Evolutionary conservation across 2,113 vertebrate species (phyloP).

Genomic region (Aviceda subcristata): DNA sequence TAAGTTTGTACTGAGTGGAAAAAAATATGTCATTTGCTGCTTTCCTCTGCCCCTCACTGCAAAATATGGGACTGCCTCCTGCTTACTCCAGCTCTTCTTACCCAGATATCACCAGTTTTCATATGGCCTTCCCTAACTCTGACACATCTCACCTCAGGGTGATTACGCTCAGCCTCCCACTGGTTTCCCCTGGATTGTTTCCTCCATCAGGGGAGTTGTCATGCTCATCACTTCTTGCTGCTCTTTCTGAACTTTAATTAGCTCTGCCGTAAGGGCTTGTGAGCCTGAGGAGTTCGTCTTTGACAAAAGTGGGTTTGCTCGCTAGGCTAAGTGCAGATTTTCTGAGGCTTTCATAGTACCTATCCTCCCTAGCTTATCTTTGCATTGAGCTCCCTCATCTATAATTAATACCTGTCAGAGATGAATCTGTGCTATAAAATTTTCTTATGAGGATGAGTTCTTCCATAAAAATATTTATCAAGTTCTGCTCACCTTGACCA

Average conservation of each 20-base stretch:
- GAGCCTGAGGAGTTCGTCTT: not conserved
- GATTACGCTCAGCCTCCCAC: not conserved
- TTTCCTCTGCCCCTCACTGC: not conserved
- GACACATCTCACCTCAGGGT: not conserved
- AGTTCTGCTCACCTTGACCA: constrained; percentile 26
- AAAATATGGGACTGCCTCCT: not conserved
- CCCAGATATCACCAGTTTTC: not conserved
- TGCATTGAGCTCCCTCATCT: not conserved
- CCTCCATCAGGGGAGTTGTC: not conserved
- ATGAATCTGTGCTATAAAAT: constrained; percentile 15
- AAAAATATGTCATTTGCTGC: not conserved
- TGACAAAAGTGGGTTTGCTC: not conserved
- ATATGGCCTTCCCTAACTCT: not conserved
- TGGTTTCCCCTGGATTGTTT: not conserved
- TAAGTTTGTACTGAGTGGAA: not conserved
- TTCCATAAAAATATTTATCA: constrained; percentile 31
- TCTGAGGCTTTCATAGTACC: not conserved
- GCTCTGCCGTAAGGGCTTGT: not conserved
- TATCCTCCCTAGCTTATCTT: not conserved
- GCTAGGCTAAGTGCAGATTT: not conserved
- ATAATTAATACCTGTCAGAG: constrained; percentile 25
- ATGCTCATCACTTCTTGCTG: not conserved
- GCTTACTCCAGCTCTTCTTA: not conserved
- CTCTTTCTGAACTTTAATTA: constrained; percentile 36
- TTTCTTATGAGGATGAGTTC: not conserved